These are phyloP conservation scores for Eurypyga helias DNA, from an alignment of 2,113 vertebrate genomes.

Conservation along the genomic window DNA sequence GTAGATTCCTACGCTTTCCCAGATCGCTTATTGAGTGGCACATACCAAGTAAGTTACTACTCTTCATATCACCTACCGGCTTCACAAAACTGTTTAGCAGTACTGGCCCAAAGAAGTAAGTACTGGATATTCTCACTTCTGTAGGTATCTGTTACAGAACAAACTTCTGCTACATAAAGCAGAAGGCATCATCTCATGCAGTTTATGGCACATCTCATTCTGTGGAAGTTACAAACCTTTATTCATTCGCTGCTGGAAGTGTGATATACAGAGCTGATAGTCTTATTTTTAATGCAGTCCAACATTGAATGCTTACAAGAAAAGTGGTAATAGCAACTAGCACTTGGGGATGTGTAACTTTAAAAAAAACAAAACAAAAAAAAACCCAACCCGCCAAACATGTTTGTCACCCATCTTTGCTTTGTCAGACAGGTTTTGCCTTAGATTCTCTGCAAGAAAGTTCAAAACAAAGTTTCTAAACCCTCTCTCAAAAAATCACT, in stretches of 20 bases:
- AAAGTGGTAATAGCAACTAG: neutral
- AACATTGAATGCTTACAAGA: neutral
- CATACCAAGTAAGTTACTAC: neutral
- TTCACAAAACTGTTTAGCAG: neutral
- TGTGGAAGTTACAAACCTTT: neutral
- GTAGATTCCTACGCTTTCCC: neutral
- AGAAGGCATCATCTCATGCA: neutral
- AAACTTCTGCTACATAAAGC: neutral
- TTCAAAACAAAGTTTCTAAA: neutral
- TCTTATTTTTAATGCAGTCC: neutral
- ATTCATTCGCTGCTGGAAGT: neutral
- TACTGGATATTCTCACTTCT: neutral
- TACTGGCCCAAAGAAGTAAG: neutral
- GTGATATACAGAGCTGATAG: neutral
- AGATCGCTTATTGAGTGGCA: rapidly evolving
- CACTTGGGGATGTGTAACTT: neutral
- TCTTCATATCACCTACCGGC: neutral
- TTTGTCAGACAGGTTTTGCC: neutral
- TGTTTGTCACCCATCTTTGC: neutral
- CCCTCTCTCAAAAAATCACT: neutral
- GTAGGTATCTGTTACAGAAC: neutral
- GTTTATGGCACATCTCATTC: neutral
- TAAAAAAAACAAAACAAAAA: neutral
- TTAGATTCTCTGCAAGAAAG: neutral
- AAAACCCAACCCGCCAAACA: too few species aligned